These are phyloP conservation scores for Drosophila triauraria DNA, from an alignment of 1,140 invertebrate species.

Conservation along the genomic window DNA sequence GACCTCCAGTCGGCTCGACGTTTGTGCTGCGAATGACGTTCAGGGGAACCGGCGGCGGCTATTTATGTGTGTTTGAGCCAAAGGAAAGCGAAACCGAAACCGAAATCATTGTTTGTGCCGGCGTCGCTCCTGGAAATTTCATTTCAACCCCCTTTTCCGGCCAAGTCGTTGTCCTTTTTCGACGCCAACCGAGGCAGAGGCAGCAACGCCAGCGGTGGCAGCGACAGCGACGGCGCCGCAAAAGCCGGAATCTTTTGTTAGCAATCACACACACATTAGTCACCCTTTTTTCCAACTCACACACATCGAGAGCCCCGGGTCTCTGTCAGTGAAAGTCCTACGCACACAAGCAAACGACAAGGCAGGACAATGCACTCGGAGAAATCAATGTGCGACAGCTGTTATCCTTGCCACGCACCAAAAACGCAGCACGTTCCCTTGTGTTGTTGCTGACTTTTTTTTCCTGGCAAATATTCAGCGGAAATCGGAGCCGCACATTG, in stretches of 20 bases:
- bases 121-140: constrained; percentile 61
- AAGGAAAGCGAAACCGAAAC: constrained; percentile 84
- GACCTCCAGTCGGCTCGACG: constrained; percentile 81
- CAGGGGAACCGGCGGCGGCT: constrained; percentile 68
- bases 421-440: constrained; percentile 41
- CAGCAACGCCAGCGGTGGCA: constrained; percentile 10
- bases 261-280: constrained; percentile 84
- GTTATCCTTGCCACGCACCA: constrained; percentile 57
- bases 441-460: constrained; percentile 28
- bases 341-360: constrained; percentile 26
- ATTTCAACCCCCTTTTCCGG: constrained; percentile 68
- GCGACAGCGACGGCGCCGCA: constrained; percentile 45
- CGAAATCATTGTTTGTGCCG: constrained; percentile 79
- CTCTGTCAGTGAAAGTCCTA: constrained; percentile 80
- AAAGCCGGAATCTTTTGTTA: constrained; percentile 85
- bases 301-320: constrained; percentile 21
- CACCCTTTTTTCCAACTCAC: constrained; percentile 78
- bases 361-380: constrained; percentile 69
- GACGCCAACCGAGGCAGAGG: constrained; percentile 12
- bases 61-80: constrained; percentile 77
- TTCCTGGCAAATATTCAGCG: constrained; percentile 55
- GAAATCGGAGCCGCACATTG: constrained; percentile 44
- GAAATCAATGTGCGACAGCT: constrained; percentile 75
- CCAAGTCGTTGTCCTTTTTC: constrained; percentile 79
- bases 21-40: constrained; percentile 85